A percentile compares a stretch with the other conserved stretches of the same genome.
phyloP scores from a whole-genome alignment of 2,797 vertebrate genomes.

The Cephalopachus bancanus region DNA sequence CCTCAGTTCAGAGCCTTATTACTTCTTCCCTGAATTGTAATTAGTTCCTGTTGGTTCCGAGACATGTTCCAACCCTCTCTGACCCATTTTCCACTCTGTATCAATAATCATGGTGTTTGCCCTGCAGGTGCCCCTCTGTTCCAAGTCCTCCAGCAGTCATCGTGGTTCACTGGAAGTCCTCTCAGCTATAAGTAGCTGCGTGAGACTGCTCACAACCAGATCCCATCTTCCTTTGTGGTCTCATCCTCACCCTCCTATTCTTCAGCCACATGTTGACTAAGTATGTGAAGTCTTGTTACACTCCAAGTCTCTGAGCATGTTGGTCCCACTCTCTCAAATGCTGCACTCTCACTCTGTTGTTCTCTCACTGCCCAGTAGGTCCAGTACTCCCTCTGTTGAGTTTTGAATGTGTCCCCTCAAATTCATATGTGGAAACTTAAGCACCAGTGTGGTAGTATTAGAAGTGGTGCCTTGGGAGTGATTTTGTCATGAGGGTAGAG shows the following conservation, averaged over 20 bases:
- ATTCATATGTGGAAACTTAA: not conserved
- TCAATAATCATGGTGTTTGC: not conserved
- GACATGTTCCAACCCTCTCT: not conserved
- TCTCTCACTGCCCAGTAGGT: not conserved
- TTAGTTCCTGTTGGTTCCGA: not conserved
- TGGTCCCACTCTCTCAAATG: not conserved
- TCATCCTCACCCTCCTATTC: not conserved
- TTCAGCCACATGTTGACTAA: not conserved
- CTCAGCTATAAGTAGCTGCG: fast-evolving
- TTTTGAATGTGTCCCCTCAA: not conserved
- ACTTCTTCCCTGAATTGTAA: not conserved
- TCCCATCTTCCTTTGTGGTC: not conserved
- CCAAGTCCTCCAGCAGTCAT: not conserved
- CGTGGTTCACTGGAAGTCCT: not conserved
- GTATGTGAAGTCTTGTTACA: not conserved
- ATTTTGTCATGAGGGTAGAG: not conserved
- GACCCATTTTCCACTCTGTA: not conserved
- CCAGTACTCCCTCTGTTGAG: not conserved
- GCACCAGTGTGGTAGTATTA: not conserved
- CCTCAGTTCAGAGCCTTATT: not conserved
- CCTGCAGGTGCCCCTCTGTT: not conserved
- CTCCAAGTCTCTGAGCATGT: not conserved
- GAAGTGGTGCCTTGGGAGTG: not conserved
- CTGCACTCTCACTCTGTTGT: not conserved
- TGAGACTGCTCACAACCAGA: not conserved